Base-by-base conservation (phyloP, 1,140 invertebrate species). In the Calephelis virginiensis region DNA sequence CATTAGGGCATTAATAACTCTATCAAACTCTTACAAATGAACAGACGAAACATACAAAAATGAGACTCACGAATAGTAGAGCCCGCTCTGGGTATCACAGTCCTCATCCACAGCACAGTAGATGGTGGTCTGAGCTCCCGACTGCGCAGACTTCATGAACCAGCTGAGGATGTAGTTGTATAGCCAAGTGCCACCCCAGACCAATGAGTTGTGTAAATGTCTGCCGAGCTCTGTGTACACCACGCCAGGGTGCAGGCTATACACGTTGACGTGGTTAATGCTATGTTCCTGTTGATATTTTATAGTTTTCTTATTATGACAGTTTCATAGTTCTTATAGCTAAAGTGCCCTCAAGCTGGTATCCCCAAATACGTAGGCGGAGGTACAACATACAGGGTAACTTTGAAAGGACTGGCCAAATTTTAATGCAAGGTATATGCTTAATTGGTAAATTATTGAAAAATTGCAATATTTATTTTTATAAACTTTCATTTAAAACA, bases 101-200 rank as follows among this genome's bases (percentile, higher is more conserved):
- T 90, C 81, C 70, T 95, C 94, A 79, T 95, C 94, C 0, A 96
- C 78, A 5, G 95, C 93, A 81, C 96, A 96, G 77, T 96, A 93
- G 43, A 97, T 85, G 2, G 94, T 93, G 1, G 96, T 97, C 85
- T 97, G 96, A 5, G 95, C 95, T 1, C 96, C 96, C 77, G 95
- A 93, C 68, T 91, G 89, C 0, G 93, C 91, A 10, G 89, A 92
- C 83, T 95, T 95, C 6, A 93, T 78, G 49, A 94, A 91, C 7
- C 73, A 75, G 43, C 71, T 78, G 0, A 77, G 38, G 6, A 81
- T 46, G 50, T 78, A 69, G 50, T 78, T 69, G 64, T 82, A 80
- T 6, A 76, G 13, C 76, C 76, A 85, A 8, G 75, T 68, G 5
- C 72, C 70, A 5, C 71, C 92, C 82, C 46, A 71, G 70, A 72